Evolutionary conservation across 2,888 invertebrate species (phyloP), one percentile per base, ranked within the genome.

Genomic region (Synanthedon formicaeformis): DNA sequence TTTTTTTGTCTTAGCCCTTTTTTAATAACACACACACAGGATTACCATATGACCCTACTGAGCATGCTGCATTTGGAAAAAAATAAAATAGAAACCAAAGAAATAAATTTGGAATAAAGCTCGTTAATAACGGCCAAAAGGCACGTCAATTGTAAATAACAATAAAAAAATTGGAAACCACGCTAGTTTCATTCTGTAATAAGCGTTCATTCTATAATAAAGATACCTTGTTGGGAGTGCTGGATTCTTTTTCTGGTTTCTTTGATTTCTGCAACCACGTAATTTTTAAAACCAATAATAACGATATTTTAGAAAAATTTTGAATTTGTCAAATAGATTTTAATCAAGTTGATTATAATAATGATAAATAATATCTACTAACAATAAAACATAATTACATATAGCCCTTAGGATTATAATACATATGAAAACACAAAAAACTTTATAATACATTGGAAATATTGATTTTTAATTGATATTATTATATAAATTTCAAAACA

Each of bases 221-320:
- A 65, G 78, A 77, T 93, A 93, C 93, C 93, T 93, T 92, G 69
- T 89, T 83, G 67, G 92, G 91, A 73, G 91, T 91, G 75, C 89
- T 88, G 75, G 88, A 90, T 88, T 81, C 90, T 90, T 90, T 92
- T 82, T 92, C 92, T 75, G 89, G 89, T 90, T 92, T 93, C 90
- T 92, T 92, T 87, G 93, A 93, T 89, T 93, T 93, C 93, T 93
- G 91, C 70, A 92, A 92, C 73, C 67, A 79, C 65, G 67, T 57
- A 75, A 74, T 62, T 62, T 69, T 70, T 68, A 69, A 66, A 62
- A 62, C 71, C 63, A 71, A 67, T 66, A 57, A 57, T 27, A 34
- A 50, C n/a, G 13, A 27, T 18, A 18, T 5, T 18, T 50, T 1
- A 16, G 11, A 12, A 12, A 45, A 13, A 8, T 45, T 6, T 8